Evolutionary conservation across 2,797 vertebrate genomes (phyloP).

Genomic region (Xiphorhynchus erythropygius): DNA sequence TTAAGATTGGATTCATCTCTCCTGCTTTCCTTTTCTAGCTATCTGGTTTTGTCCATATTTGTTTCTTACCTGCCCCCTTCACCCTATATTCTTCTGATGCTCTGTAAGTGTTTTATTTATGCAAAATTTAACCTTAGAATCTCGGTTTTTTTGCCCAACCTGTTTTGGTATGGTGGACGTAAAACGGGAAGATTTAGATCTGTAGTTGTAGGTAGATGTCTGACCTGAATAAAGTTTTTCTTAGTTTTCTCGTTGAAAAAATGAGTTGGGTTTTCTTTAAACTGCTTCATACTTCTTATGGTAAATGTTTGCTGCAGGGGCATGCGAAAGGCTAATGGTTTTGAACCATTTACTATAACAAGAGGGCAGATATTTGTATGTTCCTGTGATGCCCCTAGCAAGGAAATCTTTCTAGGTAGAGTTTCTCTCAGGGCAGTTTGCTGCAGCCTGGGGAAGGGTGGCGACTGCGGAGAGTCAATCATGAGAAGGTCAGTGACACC

Average conservation of each 20-base stretch:
- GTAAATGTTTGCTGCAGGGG: slow-evolving; percentile 76
- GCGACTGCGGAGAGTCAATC: slow-evolving; percentile 49
- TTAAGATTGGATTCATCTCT: not conserved
- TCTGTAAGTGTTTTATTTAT: not conserved
- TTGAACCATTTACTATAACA: slow-evolving; percentile 74
- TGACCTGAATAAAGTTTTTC: slow-evolving; percentile 80
- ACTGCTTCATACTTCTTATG: slow-evolving; percentile 76
- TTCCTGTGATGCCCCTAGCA: slow-evolving; percentile 70
- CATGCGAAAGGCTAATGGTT: slow-evolving; percentile 71
- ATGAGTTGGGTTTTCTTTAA: slow-evolving; percentile 75
- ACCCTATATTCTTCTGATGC: not conserved
- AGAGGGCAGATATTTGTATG: slow-evolving; percentile 54
- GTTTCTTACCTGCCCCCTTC: not conserved
- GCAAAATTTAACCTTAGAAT: slow-evolving; percentile 80
- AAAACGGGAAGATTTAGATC: slow-evolving; percentile 83
- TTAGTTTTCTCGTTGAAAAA: slow-evolving; percentile 65
- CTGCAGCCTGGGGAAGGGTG: slow-evolving; percentile 75
- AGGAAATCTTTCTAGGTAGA: slow-evolving; percentile 77
- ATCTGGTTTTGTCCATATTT: not conserved
- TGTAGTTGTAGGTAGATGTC: slow-evolving; percentile 64
- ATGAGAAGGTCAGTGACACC: slow-evolving; percentile 15
- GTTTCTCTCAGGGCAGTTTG: slow-evolving; percentile 72
- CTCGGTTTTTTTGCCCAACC: slow-evolving; percentile 74
- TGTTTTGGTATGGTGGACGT: slow-evolving; percentile 75
- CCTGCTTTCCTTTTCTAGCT: not conserved